Percentiles rank a stretch among this genome's conserved stretches.
Conservation (phyloP, 2,888 invertebrate species). For the Tenthredo scrophulariae region DNA sequence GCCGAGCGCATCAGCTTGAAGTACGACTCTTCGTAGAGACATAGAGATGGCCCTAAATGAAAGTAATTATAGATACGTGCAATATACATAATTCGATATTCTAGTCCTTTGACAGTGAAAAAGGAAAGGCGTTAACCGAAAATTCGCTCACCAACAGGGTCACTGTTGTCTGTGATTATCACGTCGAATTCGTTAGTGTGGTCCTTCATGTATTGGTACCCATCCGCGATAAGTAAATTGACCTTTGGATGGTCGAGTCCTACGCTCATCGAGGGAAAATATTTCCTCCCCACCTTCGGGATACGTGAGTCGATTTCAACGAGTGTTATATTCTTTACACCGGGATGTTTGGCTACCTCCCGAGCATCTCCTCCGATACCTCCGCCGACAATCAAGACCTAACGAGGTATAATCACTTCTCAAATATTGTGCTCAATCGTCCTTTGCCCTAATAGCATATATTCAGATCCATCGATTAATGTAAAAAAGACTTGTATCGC, state of each 20-base stretch:
- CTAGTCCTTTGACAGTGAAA: too few relatives aligned
- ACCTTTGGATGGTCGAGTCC: constrained; percentile 93
- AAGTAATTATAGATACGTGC: neutral
- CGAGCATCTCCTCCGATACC: constrained; percentile 99
- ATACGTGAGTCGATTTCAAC: constrained; percentile 98
- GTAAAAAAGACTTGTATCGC: too few relatives aligned
- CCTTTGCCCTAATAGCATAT: too few relatives aligned
- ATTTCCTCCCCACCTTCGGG: constrained; percentile 92
- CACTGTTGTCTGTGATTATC: constrained; percentile 98
- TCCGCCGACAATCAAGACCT: constrained; percentile 96
- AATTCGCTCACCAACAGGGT: constrained; percentile 89
- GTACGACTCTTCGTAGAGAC: constrained; percentile 89
- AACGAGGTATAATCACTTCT: neutral
- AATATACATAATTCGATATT: neutral
- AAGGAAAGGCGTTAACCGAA: neutral
- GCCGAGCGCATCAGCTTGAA: constrained; percentile 92
- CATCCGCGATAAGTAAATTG: constrained; percentile 92
- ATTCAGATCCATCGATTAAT: too few relatives aligned
- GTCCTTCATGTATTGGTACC: constrained; percentile 95
- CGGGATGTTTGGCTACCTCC: constrained; percentile 95
- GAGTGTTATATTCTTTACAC: constrained; percentile 91
- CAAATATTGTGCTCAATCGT: neutral
- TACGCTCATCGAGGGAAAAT: constrained; percentile 93
- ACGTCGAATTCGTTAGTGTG: constrained; percentile 95
- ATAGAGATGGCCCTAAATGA: constrained; percentile 83